Evolutionary conservation across 1,140 invertebrate species (phyloP), one percentile per base, ranked within the genome.

Genomic region (Diachasma alloeum): DNA sequence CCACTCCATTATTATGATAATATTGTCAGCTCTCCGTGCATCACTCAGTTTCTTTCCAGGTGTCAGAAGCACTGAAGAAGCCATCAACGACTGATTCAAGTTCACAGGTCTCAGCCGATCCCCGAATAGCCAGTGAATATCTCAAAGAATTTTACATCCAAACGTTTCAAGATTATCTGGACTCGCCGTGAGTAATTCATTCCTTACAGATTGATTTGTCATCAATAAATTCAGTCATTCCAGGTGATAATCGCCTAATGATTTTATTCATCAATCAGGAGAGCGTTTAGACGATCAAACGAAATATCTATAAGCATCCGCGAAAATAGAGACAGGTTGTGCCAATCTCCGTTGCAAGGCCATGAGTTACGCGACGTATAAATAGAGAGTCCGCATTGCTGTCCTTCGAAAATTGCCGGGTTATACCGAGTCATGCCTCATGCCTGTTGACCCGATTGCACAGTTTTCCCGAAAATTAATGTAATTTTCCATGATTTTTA

Each of bases 361-460:
- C 59, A 63, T 13, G 59, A 63, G 59, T 63, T 63, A 63, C 59
- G 59, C 59, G 59, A 63, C 59, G 59, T 63, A 63, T 19, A 63
- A 63, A 63, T 63, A 63, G 59, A 26, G 19, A 13, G 17, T 63
- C 24, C 59, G 24, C 31, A 31, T 3, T 31, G 31, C 59, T 63
- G 59, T 63, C 59, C 59, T 63, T 63, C 59, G 59, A 31, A 26
- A 63, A 26, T 63, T 63, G 59, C 59, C 59, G 59, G 59, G 59
- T 63, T 31, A 63, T 63, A 42, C 59, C 22, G 24, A 63, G 48
- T 53, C 48, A 53, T 53, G 39, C 3, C 10, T 42, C 1, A 56
- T 31, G 53, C 10, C 17, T 19, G 53, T 59, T 22, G 53, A 59
- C 53, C 53, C 19, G 53, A n/a, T 59, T 22, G 53, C 24, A 63